A percentile compares a stretch with the other conserved stretches of the same genome.
phyloP scores from a whole-genome alignment of 2,888 invertebrate genomes.

The Agriopis marginaria region DNA sequence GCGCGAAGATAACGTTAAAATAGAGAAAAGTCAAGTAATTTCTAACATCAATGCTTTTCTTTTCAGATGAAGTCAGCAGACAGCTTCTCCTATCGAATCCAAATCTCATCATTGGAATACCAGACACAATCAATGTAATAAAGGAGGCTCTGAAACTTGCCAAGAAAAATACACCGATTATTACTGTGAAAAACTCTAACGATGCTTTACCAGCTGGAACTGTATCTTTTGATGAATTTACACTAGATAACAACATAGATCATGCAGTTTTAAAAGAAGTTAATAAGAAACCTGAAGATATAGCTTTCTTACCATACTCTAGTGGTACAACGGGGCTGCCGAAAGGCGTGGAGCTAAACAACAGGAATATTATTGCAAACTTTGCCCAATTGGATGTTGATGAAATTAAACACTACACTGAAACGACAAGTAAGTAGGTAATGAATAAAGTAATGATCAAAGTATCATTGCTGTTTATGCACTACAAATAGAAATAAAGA shows the following conservation, averaged over 20 bases:
- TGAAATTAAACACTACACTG: conserved; percentile 57
- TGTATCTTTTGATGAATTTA: conserved; percentile 87
- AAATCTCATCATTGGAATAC: conserved; percentile 87
- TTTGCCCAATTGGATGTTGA: conserved; percentile 61
- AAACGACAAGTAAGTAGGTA: conserved; percentile 66
- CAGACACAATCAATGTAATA: conserved; percentile 78
- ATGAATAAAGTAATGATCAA: neutral
- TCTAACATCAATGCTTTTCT: neutral
- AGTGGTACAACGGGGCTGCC: conserved; percentile 94
- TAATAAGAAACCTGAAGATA: conserved; percentile 78
- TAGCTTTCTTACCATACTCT: conserved; percentile 91
- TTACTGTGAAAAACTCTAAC: conserved; percentile 59
- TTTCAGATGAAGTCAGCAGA: conserved; percentile 89
- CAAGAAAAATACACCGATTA: conserved; percentile 80
- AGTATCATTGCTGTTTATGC: no score
- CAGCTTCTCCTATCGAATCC: conserved; percentile 87
- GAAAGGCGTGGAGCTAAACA: conserved; percentile 90
- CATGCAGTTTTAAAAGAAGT: conserved; percentile 75
- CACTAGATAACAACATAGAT: conserved; percentile 77
- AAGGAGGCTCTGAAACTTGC: conserved; percentile 75
- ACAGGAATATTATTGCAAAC: conserved; percentile 85
- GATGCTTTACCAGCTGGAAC: conserved; percentile 76
- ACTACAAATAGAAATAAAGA: no score
- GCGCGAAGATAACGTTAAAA: no score
- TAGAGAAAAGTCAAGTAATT: no score